Conservation (phyloP, 2,113 vertebrate genomes). For the Nesospiza acunhae region DNA sequence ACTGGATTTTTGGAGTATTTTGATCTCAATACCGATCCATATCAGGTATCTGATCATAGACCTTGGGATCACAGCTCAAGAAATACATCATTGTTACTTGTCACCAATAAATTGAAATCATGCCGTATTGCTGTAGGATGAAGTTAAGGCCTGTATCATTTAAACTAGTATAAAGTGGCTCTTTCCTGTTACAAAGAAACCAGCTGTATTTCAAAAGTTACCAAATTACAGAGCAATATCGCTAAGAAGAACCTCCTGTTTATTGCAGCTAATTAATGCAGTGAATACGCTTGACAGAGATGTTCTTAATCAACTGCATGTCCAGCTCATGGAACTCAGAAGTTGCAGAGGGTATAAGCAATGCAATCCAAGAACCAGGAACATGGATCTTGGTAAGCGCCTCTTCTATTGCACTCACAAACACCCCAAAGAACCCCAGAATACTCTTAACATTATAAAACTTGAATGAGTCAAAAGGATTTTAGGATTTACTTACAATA, state of each 20-base stretch:
- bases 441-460: background rate
- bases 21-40: slow-evolving; percentile 94
- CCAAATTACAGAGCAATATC: background rate
- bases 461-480: background rate
- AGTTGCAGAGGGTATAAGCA: slow-evolving; percentile 93
- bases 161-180: background rate
- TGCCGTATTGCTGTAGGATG: accelerated
- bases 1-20: slow-evolving; percentile 98
- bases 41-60: slow-evolving; percentile 81
- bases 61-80: background rate
- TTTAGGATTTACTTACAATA: background rate
- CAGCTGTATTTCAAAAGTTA: background rate
- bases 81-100: background rate
- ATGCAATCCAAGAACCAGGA: slow-evolving; percentile 85
- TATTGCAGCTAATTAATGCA: slow-evolving; percentile 87
- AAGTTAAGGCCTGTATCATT: background rate
- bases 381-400: slow-evolving; percentile 86
- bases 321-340: slow-evolving; percentile 91
- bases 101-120: accelerated
- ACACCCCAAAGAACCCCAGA: background rate
- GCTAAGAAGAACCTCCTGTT: background rate
- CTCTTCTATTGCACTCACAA: background rate
- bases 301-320: slow-evolving; percentile 87
- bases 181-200: background rate
- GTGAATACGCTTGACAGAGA: slow-evolving; percentile 88